Percentiles rank a stretch among this genome's conserved stretches.
phyloP scores from a whole-genome alignment of 1,140 invertebrate genomes.

The Trichonephila clavipes region DNA sequence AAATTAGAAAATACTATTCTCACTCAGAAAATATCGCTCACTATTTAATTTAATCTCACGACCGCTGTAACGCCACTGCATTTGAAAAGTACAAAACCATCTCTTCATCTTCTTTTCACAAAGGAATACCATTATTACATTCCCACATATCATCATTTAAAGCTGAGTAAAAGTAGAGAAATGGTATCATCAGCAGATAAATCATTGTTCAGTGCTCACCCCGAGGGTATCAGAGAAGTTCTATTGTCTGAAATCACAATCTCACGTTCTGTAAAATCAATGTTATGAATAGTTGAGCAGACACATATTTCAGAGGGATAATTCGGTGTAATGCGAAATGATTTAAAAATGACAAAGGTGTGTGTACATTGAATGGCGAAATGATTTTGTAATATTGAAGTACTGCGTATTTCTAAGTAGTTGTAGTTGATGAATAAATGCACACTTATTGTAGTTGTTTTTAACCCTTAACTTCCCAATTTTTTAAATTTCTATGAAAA shows the following conservation, averaged over 20 bases:
- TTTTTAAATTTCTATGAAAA: too few species aligned
- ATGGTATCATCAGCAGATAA: conserved; percentile 27
- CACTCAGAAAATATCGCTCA: background rate
- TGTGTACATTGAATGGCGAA: background rate
- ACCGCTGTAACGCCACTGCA: background rate
- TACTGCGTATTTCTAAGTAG: background rate
- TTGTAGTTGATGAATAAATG: too few species aligned
- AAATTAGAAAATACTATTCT: background rate
- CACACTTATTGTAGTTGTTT: too few species aligned
- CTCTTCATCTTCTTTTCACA: conserved; percentile 17
- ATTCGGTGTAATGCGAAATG: background rate
- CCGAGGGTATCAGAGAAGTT: background rate
- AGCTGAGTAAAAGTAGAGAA: background rate
- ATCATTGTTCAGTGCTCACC: conserved; percentile 10
- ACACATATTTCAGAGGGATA: background rate
- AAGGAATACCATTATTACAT: conserved; percentile 2
- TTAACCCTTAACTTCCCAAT: too few species aligned
- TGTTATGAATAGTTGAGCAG: conserved; percentile 23
- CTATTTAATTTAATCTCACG: background rate
- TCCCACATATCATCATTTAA: background rate
- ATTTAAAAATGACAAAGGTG: background rate
- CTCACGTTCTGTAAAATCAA: background rate
- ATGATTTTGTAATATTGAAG: background rate
- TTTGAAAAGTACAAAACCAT: background rate
- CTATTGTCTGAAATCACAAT: conserved; percentile 23